A percentile compares a stretch with the other conserved stretches of the same genome.
Conservation (phyloP, 2,113 vertebrate genomes). For the Mesoclemmys tuberculata region DNA sequence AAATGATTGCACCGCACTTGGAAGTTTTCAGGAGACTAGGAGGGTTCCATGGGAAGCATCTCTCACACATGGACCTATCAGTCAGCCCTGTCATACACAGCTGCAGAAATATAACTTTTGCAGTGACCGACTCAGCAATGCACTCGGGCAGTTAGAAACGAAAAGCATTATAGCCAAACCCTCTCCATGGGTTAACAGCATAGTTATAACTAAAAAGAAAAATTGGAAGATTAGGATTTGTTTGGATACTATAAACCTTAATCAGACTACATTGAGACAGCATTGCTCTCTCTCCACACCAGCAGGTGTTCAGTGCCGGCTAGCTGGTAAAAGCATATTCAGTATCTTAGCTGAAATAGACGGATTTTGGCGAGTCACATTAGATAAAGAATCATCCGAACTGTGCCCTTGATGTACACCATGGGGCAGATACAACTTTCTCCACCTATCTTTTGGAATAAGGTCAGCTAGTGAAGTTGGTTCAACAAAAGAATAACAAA, state of each 20-base stretch:
- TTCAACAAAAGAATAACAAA: conserved; percentile 44
- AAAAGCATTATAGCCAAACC: background rate
- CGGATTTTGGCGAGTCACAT: background rate
- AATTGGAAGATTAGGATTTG: background rate
- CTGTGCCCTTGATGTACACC: background rate
- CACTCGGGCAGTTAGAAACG: background rate
- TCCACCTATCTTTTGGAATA: conserved; percentile 41
- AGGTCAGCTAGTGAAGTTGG: conserved; percentile 19
- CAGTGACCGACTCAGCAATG: background rate
- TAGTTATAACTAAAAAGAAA: background rate
- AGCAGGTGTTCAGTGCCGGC: background rate
- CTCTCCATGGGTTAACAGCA: background rate
- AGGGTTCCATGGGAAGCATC: background rate
- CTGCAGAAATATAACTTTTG: background rate
- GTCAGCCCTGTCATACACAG: background rate
- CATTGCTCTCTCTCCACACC: background rate
- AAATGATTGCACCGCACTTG: background rate
- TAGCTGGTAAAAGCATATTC: too few species aligned
- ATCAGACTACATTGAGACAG: too few species aligned
- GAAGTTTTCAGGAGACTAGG: background rate
- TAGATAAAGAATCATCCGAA: background rate
- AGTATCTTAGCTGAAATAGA: background rate
- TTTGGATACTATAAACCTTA: background rate
- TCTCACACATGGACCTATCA: too few species aligned
- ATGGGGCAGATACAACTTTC: conserved; percentile 12